Evolutionary conservation across 53 echinoderm and acorn worm genomes (phyloP).

Genomic region (Holothuria leucospilota): DNA sequence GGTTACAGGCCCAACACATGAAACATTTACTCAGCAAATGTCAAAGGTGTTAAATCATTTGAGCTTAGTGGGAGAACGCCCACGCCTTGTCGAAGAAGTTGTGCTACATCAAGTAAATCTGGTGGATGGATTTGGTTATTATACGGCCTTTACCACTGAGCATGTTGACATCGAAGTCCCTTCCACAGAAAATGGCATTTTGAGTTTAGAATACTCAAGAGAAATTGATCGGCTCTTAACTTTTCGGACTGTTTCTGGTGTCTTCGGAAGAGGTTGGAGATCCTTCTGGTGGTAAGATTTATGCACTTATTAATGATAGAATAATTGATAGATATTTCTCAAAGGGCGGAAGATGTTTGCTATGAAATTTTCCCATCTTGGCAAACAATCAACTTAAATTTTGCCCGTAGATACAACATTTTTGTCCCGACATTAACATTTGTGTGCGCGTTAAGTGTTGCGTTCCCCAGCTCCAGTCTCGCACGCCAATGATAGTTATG

Average conservation of each 20-base stretch:
- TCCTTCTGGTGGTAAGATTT: conserved; percentile 49
- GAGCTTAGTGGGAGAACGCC: neutral
- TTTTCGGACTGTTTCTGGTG: conserved; percentile 36
- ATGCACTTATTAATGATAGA: too few relatives aligned
- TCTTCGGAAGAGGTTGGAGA: conserved; percentile 64
- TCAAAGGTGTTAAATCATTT: conserved; percentile 23
- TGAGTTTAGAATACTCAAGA: conserved; percentile 17
- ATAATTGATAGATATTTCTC: too few relatives aligned
- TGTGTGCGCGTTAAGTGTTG: too few relatives aligned
- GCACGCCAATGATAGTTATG: too few relatives aligned
- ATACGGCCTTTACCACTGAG: neutral
- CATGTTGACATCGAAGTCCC: conserved; percentile 6
- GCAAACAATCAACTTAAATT: too few relatives aligned
- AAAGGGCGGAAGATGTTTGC: too few relatives aligned
- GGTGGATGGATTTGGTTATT: conserved; percentile 27
- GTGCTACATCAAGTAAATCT: conserved; percentile 17
- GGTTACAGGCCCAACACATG: conserved; percentile 5
- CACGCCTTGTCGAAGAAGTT: conserved; percentile 1
- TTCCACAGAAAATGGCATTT: neutral
- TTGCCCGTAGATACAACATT: too few relatives aligned
- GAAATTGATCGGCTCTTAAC: conserved; percentile 23
- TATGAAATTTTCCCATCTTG: too few relatives aligned
- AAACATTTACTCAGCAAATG: conserved; percentile 20
- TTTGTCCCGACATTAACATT: too few relatives aligned
- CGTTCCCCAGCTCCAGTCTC: too few relatives aligned